Conservation (phyloP, 2,888 invertebrate species). For the Allophyes oxyacanthae region DNA sequence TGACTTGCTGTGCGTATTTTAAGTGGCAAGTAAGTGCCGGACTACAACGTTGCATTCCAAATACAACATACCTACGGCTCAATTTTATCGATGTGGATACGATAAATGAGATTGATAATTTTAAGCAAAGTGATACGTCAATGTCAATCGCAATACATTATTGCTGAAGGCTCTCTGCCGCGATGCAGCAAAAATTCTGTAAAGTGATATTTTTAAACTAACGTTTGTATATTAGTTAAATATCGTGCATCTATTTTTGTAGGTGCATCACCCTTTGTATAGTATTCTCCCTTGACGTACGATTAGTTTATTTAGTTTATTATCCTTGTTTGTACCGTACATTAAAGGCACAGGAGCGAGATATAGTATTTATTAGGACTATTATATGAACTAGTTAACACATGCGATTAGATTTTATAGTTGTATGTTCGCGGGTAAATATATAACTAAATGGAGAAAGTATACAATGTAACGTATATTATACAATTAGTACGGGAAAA, state of each 20-base stretch:
- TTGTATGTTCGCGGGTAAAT: slow-evolving; percentile 80
- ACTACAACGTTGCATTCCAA: slow-evolving; percentile 39
- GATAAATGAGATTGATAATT: slow-evolving; percentile 53
- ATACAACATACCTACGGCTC: slow-evolving; percentile 36
- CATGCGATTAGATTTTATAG: slow-evolving; percentile 85
- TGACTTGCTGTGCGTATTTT: slow-evolving; percentile 20
- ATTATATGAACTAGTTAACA: slow-evolving; percentile 68
- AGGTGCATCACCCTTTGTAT: slow-evolving; percentile 64
- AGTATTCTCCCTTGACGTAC: slow-evolving; percentile 60
- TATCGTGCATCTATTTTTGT: slow-evolving; percentile 71
- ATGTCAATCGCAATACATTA: slow-evolving; percentile 57
- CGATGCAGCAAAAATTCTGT: slow-evolving; percentile 72
- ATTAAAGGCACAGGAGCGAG: slow-evolving; percentile 68
- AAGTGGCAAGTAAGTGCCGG: slow-evolving; percentile 23
- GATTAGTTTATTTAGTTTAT: slow-evolving; percentile 56
- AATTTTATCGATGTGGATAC: slow-evolving; percentile 45
- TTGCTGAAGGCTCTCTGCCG: slow-evolving; percentile 60
- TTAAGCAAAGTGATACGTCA: slow-evolving; percentile 58
- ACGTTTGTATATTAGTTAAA: slow-evolving; percentile 55
- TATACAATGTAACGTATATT: slow-evolving; percentile 82
- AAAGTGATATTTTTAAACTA: slow-evolving; percentile 79
- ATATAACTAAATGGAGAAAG: slow-evolving; percentile 80
- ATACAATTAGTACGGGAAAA: slow-evolving; percentile 67
- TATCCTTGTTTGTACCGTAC: slow-evolving; percentile 62
- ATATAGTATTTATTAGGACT: slow-evolving; percentile 70